A percentile compares a stretch with the other conserved stretches of the same genome.
phyloP scores from a whole-genome alignment of 2,888 invertebrate species.

The Notocelia uddmanniana region DNA sequence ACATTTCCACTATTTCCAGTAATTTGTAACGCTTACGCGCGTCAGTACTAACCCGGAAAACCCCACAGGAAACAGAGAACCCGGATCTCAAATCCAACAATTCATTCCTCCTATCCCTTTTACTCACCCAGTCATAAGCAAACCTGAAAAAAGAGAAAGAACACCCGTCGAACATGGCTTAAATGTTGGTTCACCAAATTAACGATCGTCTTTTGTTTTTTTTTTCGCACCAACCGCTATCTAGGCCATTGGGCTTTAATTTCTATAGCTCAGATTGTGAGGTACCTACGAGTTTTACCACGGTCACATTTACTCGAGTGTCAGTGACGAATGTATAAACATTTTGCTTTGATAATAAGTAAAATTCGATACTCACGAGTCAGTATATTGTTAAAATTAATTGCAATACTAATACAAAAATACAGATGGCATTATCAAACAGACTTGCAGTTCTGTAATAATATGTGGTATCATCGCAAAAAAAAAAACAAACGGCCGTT shows the following conservation, averaged over 20 bases:
- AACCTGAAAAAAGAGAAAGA: not conserved
- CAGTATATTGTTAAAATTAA: no score
- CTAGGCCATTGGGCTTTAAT: not conserved
- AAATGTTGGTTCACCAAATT: not conserved
- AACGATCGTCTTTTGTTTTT: slow-evolving; percentile 6
- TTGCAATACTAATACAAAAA: no score
- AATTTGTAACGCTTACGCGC: slow-evolving; percentile 17
- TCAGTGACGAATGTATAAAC: not conserved
- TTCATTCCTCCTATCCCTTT: not conserved
- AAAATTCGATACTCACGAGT: no score
- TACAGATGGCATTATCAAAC: no score
- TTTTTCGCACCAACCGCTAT: not conserved
- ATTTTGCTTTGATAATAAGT: no score
- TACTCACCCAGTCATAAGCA: not conserved
- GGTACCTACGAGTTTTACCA: not conserved
- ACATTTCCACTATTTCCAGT: not conserved
- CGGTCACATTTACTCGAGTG: not conserved
- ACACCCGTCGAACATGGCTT: not conserved
- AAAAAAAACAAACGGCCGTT: not conserved
- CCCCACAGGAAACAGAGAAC: not conserved
- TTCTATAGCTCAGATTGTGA: not conserved
- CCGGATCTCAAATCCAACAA: not conserved
- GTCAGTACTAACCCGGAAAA: slow-evolving; percentile 12
- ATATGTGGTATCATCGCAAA: no score
- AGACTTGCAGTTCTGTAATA: no score